Percentiles rank a stretch among this genome's conserved stretches.
Evolutionary conservation across 53 echinoderm and acorn worm species (phyloP).

Genomic region (Stichopus horrens): DNA sequence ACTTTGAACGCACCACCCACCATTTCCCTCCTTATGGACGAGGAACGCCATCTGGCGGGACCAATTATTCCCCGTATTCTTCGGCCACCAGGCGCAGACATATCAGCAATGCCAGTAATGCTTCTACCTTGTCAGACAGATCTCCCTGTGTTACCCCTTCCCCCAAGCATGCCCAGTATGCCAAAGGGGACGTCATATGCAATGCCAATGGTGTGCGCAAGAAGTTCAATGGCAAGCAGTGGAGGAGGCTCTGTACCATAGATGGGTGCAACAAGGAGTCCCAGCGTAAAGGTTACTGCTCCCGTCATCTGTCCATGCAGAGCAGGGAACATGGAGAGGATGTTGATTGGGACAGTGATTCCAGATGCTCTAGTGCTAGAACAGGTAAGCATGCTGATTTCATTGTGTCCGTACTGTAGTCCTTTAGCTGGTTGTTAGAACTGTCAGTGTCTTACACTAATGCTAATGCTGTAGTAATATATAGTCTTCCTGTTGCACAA

Average conservation of each 20-base stretch:
- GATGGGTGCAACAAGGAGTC: constrained; percentile 98
- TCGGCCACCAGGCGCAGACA: constrained; percentile 72
- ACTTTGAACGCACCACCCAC: constrained; percentile 69
- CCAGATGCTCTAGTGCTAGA: constrained; percentile 83
- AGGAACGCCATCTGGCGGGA: constrained; percentile 44
- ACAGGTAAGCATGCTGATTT: constrained; percentile 57
- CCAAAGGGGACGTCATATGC: constrained; percentile 94
- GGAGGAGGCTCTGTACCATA: constrained; percentile 88
- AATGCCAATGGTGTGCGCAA: constrained; percentile 95
- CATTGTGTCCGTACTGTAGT: background rate
- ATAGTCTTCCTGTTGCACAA: too few species aligned
- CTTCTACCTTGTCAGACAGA: constrained; percentile 70
- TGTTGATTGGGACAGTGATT: constrained; percentile 94
- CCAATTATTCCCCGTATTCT: constrained; percentile 46
- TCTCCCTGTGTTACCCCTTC: constrained; percentile 62
- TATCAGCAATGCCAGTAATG: constrained; percentile 87
- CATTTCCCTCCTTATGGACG: constrained; percentile 39
- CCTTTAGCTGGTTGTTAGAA: too few species aligned
- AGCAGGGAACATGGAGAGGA: constrained; percentile 70
- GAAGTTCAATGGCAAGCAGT: constrained; percentile 98
- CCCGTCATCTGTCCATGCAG: constrained; percentile 88
- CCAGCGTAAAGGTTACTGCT: constrained; percentile 92
- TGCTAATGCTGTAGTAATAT: too few species aligned
- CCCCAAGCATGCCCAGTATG: constrained; percentile 70
- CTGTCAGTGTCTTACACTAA: too few species aligned